Evolutionary conservation across 2,113 vertebrate species (phyloP), one percentile per base, ranked within the genome.

Genomic region (Pongo abelii): DNA sequence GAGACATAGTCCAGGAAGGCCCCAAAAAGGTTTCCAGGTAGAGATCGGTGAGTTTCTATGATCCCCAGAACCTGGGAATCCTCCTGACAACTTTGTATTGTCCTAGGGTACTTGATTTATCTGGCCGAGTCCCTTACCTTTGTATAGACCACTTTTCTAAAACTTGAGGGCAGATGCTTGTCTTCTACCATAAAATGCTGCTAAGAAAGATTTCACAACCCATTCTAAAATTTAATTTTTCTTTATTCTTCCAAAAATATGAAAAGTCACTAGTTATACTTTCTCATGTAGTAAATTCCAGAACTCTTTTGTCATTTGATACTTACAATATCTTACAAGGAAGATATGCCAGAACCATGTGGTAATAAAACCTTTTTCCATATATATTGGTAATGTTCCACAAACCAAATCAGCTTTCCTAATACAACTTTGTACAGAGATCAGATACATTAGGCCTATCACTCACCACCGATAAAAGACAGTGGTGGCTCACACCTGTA

Each of bases 191-290:
- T 43, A 89, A 91, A 93, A 79, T 79, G 59, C 38, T 72, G 25
- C 70, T 10, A 69, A 94, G 67, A 80, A 55, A 79, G n/a, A 90
- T 55, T 72, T 93, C 17, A 86, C 57, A 83, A 72, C 22, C 8
- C 57, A 67, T 50, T 92, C 69, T 86, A 83, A 91, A 72, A 75
- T 67, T 40, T 32, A 84, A 55, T n/a, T 91, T 94, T 22, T 50
- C 40, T 89, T 64, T 18, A 52, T 32, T 17, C 40, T 91, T 84
- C 61, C 18, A 87, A 96, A 64, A 91, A 97, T 32, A 79, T 88
- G 74, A 92, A 55, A 84, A 84, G 20, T 35, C 67, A 16, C 17
- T 89, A 70, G n/a, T 25, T 72, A 91, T 2, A 52, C 1, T n/a
- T 93, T 87, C 67, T 89, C 8, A 67, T 32, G 16, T 13, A 83